Evolutionary conservation across 2,113 vertebrate species (phyloP).

Genomic region (Rhombomys opimus): DNA sequence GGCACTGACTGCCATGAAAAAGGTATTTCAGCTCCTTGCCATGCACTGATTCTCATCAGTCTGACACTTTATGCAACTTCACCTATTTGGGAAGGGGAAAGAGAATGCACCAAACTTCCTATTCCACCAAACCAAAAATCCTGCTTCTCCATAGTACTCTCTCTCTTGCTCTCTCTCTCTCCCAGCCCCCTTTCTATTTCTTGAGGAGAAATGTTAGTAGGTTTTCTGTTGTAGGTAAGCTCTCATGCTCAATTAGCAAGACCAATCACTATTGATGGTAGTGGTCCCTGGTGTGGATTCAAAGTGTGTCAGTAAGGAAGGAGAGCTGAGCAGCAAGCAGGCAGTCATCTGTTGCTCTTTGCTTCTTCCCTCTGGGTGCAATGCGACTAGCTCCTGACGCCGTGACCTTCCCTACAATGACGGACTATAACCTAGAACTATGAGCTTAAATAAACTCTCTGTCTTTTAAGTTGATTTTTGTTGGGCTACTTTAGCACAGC

Average conservation of each 20-base stretch:
- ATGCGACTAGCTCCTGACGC: too few species aligned
- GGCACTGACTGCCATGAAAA: not conserved
- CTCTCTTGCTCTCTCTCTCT: not conserved
- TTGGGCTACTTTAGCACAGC: not conserved
- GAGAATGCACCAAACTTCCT: not conserved
- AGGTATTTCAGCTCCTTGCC: not conserved
- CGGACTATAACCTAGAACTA: not conserved
- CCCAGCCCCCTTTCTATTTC: not conserved
- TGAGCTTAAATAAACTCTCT: not conserved
- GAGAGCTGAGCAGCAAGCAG: not conserved
- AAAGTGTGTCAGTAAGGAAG: not conserved
- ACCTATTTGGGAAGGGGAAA: not conserved
- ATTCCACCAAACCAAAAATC: not conserved
- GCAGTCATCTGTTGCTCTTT: not conserved
- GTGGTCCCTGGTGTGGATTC: not conserved
- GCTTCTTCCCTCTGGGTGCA: not conserved
- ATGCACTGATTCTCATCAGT: not conserved
- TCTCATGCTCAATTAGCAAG: not conserved
- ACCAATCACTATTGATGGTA: not conserved
- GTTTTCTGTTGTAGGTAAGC: not conserved
- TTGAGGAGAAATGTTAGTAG: not conserved
- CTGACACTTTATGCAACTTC: not conserved
- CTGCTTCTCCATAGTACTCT: fast-evolving
- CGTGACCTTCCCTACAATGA: too few species aligned
- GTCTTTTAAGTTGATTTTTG: not conserved